Percentiles rank a stretch among this genome's conserved stretches.
These are phyloP conservation scores for Sceliomorpha sp. DNA, from an alignment of 2,888 invertebrate species.

Conservation along the genomic window DNA sequence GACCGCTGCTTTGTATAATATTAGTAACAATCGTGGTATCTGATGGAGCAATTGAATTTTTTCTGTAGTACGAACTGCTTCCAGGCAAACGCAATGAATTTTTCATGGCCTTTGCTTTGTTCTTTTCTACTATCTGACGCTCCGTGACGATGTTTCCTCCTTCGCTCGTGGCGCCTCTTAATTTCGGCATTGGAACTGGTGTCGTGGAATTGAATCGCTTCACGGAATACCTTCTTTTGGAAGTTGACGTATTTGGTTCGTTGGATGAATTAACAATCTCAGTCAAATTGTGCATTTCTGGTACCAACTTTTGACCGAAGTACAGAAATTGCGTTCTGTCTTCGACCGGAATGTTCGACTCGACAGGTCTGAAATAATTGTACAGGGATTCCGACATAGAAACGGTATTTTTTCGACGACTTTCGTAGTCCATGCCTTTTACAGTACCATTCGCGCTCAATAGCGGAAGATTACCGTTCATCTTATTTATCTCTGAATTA, in stretches of 20 bases:
- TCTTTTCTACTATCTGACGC: conserved; percentile 71
- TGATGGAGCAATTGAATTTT: conserved; percentile 59
- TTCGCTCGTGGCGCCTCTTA: conserved; percentile 73
- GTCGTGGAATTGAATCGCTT: conserved; percentile 62
- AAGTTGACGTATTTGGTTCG: conserved; percentile 57
- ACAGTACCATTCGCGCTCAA: conserved; percentile 20
- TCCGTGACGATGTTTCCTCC: conserved; percentile 73
- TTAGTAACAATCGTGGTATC: conserved; percentile 70
- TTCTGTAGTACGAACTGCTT: conserved; percentile 64
- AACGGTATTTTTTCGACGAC: conserved; percentile 82
- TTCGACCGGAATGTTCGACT: conserved; percentile 84
- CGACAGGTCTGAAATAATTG: conserved; percentile 85
- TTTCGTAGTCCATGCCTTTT: conserved; percentile 77
- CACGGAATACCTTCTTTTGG: conserved; percentile 66
- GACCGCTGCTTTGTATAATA: conserved; percentile 62
- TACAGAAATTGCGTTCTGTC: conserved; percentile 87
- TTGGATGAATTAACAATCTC: conserved; percentile 66
- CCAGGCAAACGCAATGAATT: conserved; percentile 62
- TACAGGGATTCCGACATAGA: conserved; percentile 84
- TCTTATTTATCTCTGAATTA: conserved; percentile 19
- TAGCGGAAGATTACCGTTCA: conserved; percentile 2
- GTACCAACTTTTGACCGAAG: conserved; percentile 85
- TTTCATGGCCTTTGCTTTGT: conserved; percentile 70
- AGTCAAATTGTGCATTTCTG: conserved; percentile 71
- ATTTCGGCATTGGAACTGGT: conserved; percentile 51